A percentile compares a stretch with the other conserved stretches of the same genome.
Conservation (phyloP, 2,113 vertebrate genomes). For the Pelecanus crispus region DNA sequence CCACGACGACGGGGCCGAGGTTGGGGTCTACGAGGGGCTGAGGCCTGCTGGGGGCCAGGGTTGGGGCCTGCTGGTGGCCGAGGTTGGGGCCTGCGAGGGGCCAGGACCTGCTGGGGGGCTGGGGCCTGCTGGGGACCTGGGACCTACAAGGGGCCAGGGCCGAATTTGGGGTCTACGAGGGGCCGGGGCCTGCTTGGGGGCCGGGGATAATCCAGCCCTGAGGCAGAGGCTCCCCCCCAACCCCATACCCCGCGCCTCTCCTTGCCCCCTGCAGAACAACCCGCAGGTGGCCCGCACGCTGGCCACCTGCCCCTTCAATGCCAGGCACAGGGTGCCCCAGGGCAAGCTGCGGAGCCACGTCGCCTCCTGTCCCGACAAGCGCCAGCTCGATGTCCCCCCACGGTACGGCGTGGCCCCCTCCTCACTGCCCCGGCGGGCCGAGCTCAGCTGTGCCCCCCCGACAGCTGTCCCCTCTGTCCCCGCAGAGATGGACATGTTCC, state of each 20-base stretch:
- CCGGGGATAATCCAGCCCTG: neutral
- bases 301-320: slow-evolving; percentile 81
- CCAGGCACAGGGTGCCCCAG: slow-evolving; percentile 74
- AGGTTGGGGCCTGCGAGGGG: neutral
- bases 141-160: too few species aligned
- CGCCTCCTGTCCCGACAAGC: slow-evolving; percentile 63
- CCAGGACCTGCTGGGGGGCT: too few species aligned
- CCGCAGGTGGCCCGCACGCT: slow-evolving; percentile 68
- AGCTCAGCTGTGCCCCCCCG: too few species aligned
- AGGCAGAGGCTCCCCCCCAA: neutral
- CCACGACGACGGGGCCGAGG: too few species aligned
- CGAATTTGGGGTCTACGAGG: too few species aligned
- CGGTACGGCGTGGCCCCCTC: neutral
- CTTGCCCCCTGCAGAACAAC: slow-evolving; percentile 74
- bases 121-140: neutral
- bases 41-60: too few species aligned
- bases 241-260: too few species aligned
- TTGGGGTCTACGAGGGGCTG: too few species aligned
- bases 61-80: too few species aligned
- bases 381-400: too few species aligned
- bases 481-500: rapidly evolving
- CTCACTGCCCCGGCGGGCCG: neutral
- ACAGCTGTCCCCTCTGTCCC: neutral
- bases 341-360: slow-evolving; percentile 68
- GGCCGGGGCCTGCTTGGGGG: too few species aligned